Percentiles rank a stretch among this genome's conserved stretches.
Evolutionary conservation across 2,113 vertebrate genomes (phyloP).

Genomic region (Barbus barbus): DNA sequence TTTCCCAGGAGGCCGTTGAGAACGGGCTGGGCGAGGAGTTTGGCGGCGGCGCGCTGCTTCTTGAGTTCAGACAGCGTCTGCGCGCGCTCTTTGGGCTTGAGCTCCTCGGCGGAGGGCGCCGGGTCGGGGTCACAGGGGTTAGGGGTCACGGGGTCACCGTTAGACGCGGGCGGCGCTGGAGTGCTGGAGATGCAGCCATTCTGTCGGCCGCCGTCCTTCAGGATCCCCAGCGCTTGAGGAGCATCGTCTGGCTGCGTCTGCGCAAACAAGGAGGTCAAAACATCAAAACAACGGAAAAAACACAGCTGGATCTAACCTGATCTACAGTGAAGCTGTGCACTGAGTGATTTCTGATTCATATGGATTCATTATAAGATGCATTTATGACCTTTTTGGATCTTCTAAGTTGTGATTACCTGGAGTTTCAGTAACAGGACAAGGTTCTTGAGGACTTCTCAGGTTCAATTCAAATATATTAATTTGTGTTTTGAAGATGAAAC

Average conservation of each 20-base stretch:
- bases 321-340: no score
- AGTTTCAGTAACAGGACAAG: no score
- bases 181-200: slow-evolving; percentile 71
- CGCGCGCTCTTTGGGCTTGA: slow-evolving; percentile 80
- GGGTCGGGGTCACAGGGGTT: slow-evolving; percentile 53
- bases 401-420: no score
- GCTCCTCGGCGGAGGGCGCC: slow-evolving; percentile 64
- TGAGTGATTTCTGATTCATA: no score
- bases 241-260: slow-evolving; percentile 69
- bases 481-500: no score
- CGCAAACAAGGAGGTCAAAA: neutral
- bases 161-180: slow-evolving; percentile 4
- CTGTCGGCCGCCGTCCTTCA: slow-evolving; percentile 73
- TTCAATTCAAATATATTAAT: no score
- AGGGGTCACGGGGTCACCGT: slow-evolving; percentile 58
- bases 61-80: slow-evolving; percentile 95
- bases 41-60: slow-evolving; percentile 90
- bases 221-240: slow-evolving; percentile 74
- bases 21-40: slow-evolving; percentile 85
- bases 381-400: no score
- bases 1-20: slow-evolving; percentile 87
- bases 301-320: no score
- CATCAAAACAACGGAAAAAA: no score
- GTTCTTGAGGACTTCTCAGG: no score
- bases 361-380: no score